phyloP scores from a whole-genome alignment of 2,888 invertebrate genomes.

The Athalia circularis region DNA sequence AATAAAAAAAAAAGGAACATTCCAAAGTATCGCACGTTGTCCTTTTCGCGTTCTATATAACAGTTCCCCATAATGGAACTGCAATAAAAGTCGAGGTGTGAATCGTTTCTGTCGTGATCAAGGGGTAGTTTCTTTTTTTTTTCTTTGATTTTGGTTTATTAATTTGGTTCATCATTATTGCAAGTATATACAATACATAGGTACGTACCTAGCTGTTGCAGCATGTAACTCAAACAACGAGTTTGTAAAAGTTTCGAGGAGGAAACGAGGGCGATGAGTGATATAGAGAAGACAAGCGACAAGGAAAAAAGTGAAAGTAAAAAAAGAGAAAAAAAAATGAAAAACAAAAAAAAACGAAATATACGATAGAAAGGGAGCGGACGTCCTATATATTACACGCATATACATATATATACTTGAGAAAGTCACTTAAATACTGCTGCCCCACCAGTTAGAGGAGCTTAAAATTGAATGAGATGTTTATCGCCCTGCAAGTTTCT shows the following conservation, averaged over 20 bases:
- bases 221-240: no score
- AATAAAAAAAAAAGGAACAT: not conserved
- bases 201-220: no score
- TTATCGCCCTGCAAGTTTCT: slow-evolving; percentile 23
- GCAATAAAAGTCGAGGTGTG: not conserved
- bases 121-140: no score
- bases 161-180: no score
- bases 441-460: slow-evolving; percentile 24
- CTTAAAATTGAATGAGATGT: slow-evolving; percentile 42
- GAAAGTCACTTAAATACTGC: slow-evolving; percentile 44
- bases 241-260: no score
- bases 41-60: not conserved
- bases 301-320: no score
- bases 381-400: not conserved
- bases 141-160: no score
- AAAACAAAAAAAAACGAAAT: not conserved
- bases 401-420: slow-evolving; percentile 11
- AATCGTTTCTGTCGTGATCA: not conserved
- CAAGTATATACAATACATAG: no score
- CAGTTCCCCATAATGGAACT: not conserved
- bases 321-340: no score
- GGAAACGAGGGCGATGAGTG: no score
- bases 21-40: not conserved
- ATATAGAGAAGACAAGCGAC: no score
- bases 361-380: not conserved